A percentile compares a stretch with the other conserved stretches of the same genome.
Conservation (phyloP, 30 jellyfish, hydroid and myxozoan species). For the Catostylus mosaicus region DNA sequence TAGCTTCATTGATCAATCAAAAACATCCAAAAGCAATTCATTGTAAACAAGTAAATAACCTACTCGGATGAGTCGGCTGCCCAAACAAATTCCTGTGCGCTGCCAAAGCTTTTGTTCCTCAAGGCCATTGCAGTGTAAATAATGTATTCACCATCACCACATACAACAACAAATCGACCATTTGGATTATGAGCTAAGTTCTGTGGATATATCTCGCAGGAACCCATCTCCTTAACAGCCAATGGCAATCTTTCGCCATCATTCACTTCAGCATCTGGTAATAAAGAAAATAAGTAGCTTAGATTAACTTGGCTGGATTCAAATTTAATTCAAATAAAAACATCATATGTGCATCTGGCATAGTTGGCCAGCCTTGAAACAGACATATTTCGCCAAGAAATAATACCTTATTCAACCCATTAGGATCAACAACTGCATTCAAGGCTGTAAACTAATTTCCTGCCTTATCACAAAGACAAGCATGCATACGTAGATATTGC, state of each 20-base stretch:
- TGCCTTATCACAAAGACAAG: too few species aligned
- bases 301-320: too few species aligned
- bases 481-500: too few species aligned
- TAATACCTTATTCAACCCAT: too few species aligned
- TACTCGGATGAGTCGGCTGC: conserved; percentile 99
- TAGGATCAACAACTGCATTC: too few species aligned
- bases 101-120: conserved; percentile 95
- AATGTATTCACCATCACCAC: conserved; percentile 99
- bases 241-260: conserved; percentile 98
- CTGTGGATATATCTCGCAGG: conserved; percentile 98
- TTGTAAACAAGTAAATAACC: conserved; percentile 7
- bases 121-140: conserved; percentile 99
- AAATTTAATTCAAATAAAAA: too few species aligned
- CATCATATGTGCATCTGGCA: too few species aligned
- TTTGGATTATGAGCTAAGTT: conserved; percentile 95
- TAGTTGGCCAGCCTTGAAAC: too few species aligned
- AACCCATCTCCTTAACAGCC: conserved; percentile 97
- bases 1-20: neutral
- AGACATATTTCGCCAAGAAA: too few species aligned
- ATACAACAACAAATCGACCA: conserved; percentile 98
- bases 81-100: conserved; percentile 99
- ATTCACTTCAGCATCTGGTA: conserved; percentile 75
- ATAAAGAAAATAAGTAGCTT: neutral
- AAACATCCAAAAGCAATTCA: neutral
- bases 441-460: too few species aligned